phyloP scores from a whole-genome alignment of 2,797 vertebrate species.

The Hirundo rustica region DNA sequence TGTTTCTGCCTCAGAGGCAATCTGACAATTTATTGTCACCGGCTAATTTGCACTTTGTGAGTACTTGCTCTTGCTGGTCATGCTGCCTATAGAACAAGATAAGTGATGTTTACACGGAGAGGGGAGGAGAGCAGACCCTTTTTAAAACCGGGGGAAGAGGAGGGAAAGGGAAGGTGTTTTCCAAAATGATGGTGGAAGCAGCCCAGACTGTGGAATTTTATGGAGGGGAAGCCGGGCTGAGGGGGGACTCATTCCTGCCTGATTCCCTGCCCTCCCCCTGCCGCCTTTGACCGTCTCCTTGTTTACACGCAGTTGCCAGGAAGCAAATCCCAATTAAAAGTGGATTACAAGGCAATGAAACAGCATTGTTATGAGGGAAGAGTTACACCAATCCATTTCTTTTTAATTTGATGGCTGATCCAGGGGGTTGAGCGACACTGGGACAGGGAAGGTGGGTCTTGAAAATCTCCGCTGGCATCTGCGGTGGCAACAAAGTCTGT shows the following conservation, averaged over 20 bases:
- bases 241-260: background rate
- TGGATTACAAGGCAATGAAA: slow-evolving; percentile 62
- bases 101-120: slow-evolving; percentile 56
- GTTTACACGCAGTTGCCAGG: slow-evolving; percentile 62
- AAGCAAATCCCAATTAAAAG: slow-evolving; percentile 67
- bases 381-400: slow-evolving; percentile 46
- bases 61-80: slow-evolving; percentile 67
- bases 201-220: background rate
- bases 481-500: background rate
- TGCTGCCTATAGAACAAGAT: slow-evolving; percentile 57
- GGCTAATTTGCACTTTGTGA: slow-evolving; percentile 79
- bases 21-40: slow-evolving; percentile 77
- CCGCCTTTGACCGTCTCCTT: background rate
- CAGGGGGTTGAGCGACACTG: background rate
- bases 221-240: background rate
- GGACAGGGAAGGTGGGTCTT: background rate
- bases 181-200: background rate
- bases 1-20: slow-evolving; percentile 74
- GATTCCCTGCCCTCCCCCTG: background rate
- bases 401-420: slow-evolving; percentile 12
- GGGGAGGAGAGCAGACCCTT: slow-evolving; percentile 42
- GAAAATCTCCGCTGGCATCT: background rate
- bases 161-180: background rate
- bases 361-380: slow-evolving; percentile 35
- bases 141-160: background rate